Conservation (phyloP, 1,140 invertebrate species). For the Leptonema lineaticorne region DNA sequence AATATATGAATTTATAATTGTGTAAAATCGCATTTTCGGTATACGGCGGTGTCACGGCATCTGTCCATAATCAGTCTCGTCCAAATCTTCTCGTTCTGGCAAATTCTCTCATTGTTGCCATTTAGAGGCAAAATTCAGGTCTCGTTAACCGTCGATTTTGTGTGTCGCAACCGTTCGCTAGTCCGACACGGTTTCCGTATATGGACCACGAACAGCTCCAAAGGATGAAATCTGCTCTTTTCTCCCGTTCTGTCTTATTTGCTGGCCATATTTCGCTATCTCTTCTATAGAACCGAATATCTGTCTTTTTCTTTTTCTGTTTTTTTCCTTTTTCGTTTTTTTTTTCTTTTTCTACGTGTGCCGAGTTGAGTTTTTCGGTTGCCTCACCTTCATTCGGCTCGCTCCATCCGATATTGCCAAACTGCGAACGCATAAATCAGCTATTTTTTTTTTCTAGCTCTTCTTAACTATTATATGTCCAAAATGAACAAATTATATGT, state of each 20-base stretch:
- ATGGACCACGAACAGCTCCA: constrained; percentile 7
- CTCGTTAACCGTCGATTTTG: background rate
- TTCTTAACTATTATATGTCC: no score
- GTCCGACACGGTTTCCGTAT: constrained; percentile 18
- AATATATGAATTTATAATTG: no score
- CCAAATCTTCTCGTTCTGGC: background rate
- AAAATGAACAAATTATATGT: no score
- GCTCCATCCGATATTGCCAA: background rate
- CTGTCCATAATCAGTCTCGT: background rate
- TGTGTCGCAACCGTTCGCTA: constrained; percentile 18
- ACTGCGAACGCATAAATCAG: constrained; percentile 8
- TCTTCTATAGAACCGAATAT: no score
- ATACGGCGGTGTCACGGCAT: no score
- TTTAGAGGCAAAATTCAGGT: constrained; percentile 19
- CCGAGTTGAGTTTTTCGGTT: background rate
- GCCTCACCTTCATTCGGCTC: background rate
- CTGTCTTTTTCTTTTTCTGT: no score
- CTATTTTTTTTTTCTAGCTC: no score
- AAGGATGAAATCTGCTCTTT: constrained; percentile 18
- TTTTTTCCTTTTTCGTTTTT: no score
- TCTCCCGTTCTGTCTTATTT: no score
- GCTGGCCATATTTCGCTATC: no score
- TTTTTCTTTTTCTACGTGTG: no score
- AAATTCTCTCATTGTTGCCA: constrained; percentile 1
- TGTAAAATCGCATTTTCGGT: no score